Evolutionary conservation across 2,888 invertebrate genomes (phyloP).

Genomic region (Brachylomia viminalis): DNA sequence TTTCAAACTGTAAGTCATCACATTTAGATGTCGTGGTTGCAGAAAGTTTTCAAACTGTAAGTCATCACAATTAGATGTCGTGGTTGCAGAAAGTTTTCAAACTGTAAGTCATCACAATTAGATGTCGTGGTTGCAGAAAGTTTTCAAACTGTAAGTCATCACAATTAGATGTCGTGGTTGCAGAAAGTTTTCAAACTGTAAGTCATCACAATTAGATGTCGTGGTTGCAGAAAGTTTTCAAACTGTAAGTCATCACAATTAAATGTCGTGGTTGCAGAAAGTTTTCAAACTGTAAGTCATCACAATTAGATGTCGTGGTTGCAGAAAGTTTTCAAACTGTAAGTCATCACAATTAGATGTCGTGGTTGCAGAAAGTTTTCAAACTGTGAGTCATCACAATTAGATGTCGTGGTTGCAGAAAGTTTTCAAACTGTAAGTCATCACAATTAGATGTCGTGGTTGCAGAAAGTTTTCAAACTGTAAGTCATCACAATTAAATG

Average conservation of each 20-base stretch:
- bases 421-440: neutral
- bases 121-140: neutral
- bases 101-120: no score
- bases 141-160: no score
- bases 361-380: neutral
- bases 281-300: no score
- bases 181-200: neutral
- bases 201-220: no score
- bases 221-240: neutral
- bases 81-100: neutral
- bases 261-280: neutral
- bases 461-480: neutral
- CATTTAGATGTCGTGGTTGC: neutral
- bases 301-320: neutral
- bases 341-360: no score
- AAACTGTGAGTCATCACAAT: no score
- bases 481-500: no score
- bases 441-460: neutral
- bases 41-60: neutral
- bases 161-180: neutral
- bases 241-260: no score
- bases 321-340: neutral
- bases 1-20: no score
- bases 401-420: neutral
- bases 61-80: no score